phyloP scores from a whole-genome alignment of 2,797 vertebrate genomes.

The Botia kubotai region DNA sequence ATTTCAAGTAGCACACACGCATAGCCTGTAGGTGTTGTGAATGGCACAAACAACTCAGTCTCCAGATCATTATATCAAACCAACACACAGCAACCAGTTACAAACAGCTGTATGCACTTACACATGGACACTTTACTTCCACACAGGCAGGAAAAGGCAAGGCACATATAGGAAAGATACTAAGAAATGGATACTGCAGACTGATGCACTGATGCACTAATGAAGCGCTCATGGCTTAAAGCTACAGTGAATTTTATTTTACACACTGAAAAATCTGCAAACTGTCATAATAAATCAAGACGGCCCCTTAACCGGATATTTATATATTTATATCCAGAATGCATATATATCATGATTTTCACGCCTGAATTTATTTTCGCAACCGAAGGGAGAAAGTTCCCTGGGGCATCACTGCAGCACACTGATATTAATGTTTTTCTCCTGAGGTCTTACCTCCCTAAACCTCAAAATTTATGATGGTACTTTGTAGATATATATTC shows the following conservation, averaged over 20 bases:
- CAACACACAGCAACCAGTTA: neutral
- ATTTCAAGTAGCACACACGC: constrained; percentile 24
- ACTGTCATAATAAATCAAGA: constrained; percentile 32
- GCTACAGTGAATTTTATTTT: constrained; percentile 26
- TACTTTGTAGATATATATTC: constrained; percentile 2
- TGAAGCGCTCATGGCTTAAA: constrained; percentile 32
- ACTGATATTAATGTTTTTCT: constrained; percentile 25
- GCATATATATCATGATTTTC: constrained; percentile 30
- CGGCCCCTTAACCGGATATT: neutral
- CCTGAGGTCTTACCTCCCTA: constrained; percentile 17
- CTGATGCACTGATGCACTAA: constrained; percentile 6
- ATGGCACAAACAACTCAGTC: neutral
- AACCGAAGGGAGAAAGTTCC: constrained; percentile 19
- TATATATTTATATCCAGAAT: constrained; percentile 22
- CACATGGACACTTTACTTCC: neutral
- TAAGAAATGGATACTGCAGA: constrained; percentile 14
- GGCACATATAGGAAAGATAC: constrained; percentile 14
- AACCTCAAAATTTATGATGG: constrained; percentile 8
- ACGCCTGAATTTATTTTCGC: constrained; percentile 16
- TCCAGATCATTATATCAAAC: constrained; percentile 21
- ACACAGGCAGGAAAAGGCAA: constrained; percentile 16
- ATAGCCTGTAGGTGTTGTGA: constrained; percentile 8
- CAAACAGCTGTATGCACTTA: constrained; percentile 11
- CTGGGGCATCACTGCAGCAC: constrained; percentile 24
- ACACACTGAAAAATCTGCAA: constrained; percentile 22